phyloP scores from a whole-genome alignment of 2,113 vertebrate genomes.

The Apteryx owenii region DNA sequence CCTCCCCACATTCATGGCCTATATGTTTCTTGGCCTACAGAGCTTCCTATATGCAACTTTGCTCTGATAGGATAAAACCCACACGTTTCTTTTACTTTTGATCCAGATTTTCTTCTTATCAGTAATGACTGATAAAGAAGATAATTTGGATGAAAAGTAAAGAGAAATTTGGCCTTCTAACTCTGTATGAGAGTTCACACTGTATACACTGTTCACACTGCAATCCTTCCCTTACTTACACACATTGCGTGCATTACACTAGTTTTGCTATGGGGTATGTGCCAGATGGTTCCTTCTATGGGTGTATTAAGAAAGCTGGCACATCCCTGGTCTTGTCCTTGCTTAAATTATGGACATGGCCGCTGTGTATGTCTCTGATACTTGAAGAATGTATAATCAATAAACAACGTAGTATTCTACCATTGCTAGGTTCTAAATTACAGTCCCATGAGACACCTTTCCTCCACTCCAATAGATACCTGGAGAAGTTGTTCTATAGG shows the following conservation, averaged over 20 bases:
- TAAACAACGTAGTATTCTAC: neutral
- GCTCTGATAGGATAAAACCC: neutral
- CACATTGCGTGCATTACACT: neutral
- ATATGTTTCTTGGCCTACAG: neutral
- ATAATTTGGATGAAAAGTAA: too few relatives aligned
- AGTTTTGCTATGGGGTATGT: neutral
- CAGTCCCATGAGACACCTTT: neutral
- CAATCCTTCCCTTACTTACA: neutral
- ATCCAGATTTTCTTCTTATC: neutral
- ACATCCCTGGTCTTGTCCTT: neutral
- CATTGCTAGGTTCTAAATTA: neutral
- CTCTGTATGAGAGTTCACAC: neutral
- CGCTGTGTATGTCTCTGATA: neutral
- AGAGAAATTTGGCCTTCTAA: neutral
- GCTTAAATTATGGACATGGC: neutral
- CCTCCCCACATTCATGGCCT: neutral
- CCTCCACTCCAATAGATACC: neutral
- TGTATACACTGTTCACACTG: neutral
- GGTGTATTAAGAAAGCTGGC: neutral
- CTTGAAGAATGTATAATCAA: neutral
- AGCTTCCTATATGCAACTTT: neutral
- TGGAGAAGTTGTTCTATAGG: neutral
- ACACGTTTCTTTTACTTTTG: neutral
- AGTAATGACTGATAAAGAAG: neutral
- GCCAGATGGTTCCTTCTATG: neutral